Evolutionary conservation across 2,797 vertebrate species (phyloP), one percentile per base, ranked within the genome.

Genomic region (Eulemur mongoz): DNA sequence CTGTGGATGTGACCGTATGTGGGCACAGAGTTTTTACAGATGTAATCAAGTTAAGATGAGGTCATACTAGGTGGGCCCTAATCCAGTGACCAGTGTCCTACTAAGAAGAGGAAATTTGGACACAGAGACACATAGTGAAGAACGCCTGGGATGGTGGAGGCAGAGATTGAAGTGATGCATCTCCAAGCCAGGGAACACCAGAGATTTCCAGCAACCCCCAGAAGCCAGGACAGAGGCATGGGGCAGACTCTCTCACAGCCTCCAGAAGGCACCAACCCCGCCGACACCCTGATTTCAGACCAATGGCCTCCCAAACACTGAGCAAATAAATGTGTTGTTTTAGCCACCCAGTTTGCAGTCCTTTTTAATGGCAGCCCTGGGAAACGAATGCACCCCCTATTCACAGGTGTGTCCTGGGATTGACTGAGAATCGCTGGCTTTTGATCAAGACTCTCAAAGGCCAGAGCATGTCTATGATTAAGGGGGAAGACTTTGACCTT

Each of bases 311-410:
- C 35, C 18, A 25, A 22, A 35, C 30, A 7, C 25, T 5, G 11
- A 27, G 45, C 38, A 20, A 78, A 67, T 14, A 13, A 30, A 30
- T 4, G 27, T n/a, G 2, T 23, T 48, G 12, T 18, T 57, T 30
- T 17, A 48, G 43, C 40, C 61, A 43, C 3, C 30, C 8, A 8
- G 22, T 30, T 4, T 38, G 54, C 20, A 30, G 45, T 4, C 18
- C 40, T 65, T 12, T 5, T 2, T 61, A 5, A 67, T 14, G 8
- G 9, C 32, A 20, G 76, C 57, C 23, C 54, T 20, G 72, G 63
- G 20, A 52, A 57, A 45, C 0, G 1, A 81, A 32, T 4, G 15
- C 0, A 13, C 4, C 48, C 22, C 4, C 38, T 1, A 11, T 30
- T 52, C 65, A 59, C 5, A 35, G 88, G 27, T n/a, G 25, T 5